A percentile compares a stretch with the other conserved stretches of the same genome.
phyloP scores from a whole-genome alignment of 2,113 vertebrate species.

The Myodes glareolus region DNA sequence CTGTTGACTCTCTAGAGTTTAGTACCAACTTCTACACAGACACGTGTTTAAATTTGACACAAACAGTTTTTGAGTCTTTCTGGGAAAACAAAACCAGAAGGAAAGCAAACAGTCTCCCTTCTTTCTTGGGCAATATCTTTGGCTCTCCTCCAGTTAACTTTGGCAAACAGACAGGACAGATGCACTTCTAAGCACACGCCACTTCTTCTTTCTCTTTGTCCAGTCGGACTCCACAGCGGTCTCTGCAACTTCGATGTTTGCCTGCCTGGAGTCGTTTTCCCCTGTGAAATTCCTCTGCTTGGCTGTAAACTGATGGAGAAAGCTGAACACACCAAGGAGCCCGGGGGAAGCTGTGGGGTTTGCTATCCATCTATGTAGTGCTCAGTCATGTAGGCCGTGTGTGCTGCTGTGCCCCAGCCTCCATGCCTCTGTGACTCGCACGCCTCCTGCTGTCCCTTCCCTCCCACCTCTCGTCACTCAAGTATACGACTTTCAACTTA shows the following conservation, averaged over 20 bases:
- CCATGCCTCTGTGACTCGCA: conserved; percentile 62
- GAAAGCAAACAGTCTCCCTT: conserved; percentile 93
- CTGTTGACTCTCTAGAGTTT: conserved; percentile 88
- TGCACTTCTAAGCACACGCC: conserved; percentile 28
- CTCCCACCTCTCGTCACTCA: conserved; percentile 41
- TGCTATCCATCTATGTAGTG: conserved; percentile 8
- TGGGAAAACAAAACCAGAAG: conserved; percentile 62
- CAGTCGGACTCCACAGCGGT: neutral
- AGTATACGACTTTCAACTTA: conserved; percentile 69
- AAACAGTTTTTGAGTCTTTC: conserved; percentile 87
- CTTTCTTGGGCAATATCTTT: conserved; percentile 93
- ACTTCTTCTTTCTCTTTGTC: conserved; percentile 37
- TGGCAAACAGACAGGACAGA: conserved; percentile 78
- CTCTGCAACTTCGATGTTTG: neutral
- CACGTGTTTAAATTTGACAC: conserved; percentile 82
- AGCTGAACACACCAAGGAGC: neutral
- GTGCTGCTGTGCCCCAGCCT: neutral
- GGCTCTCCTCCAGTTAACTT: conserved; percentile 79
- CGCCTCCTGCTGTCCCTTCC: conserved; percentile 7
- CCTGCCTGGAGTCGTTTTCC: conserved; percentile 63
- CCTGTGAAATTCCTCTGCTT: conserved; percentile 60
- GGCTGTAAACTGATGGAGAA: conserved; percentile 60
- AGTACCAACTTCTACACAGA: conserved; percentile 81
- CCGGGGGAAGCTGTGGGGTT: neutral
- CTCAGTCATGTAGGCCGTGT: conserved; percentile 53